Conservation (phyloP, 2,888 invertebrate genomes). For the Darwinula stevensoni region DNA sequence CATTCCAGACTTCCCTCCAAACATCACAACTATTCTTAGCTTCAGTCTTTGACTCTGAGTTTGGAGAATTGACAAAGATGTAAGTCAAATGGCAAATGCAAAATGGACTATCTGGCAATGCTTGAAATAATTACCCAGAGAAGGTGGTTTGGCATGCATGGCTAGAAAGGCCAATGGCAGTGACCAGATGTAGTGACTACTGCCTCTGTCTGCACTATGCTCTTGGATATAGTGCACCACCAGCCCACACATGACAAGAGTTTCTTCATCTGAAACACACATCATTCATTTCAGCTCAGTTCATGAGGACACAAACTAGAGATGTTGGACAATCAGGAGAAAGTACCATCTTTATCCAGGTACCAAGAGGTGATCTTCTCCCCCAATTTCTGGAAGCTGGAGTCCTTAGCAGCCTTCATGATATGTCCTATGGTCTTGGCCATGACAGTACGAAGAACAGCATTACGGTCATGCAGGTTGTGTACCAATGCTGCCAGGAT, state of each 20-base stretch:
- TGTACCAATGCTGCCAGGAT: not conserved
- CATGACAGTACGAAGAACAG: constrained; percentile 24
- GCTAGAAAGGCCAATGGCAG: constrained; percentile 64
- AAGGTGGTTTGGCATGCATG: too few relatives aligned
- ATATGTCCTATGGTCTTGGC: constrained; percentile 57
- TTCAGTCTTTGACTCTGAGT: not conserved
- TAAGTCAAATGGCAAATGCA: too few relatives aligned
- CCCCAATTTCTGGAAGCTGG: constrained; percentile 31
- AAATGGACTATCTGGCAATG: too few relatives aligned
- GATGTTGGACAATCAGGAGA: constrained; percentile 9
- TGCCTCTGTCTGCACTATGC: constrained; percentile 13
- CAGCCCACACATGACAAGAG: not conserved
- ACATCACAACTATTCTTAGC: not conserved
- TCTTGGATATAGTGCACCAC: not conserved
- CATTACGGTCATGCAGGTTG: not conserved
- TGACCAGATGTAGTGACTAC: constrained; percentile 20
- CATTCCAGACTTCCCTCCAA: not conserved
- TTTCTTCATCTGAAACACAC: not conserved
- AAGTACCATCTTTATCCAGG: constrained; percentile 29
- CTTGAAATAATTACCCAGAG: too few relatives aligned
- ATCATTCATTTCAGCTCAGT: not conserved
- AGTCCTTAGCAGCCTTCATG: constrained; percentile 45
- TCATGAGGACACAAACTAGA: not conserved
- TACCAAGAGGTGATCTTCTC: constrained; percentile 30
- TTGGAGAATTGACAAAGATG: not conserved